Base-by-base conservation (phyloP, 1,140 invertebrate species). In the Melanaphis sacchari region DNA sequence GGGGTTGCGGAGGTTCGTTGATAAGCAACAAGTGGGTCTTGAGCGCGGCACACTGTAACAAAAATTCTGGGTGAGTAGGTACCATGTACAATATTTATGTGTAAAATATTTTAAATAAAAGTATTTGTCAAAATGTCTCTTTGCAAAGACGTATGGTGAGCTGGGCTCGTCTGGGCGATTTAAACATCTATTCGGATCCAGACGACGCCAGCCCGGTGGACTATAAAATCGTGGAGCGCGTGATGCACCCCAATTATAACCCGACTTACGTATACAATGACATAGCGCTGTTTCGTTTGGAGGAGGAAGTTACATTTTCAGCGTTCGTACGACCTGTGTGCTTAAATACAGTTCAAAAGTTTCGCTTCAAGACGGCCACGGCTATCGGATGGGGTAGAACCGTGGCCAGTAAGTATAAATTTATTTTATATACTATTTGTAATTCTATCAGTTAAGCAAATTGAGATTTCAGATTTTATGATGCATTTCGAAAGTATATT, bases 211-310 rank as follows among this genome's bases (percentile, higher is more conserved):
- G 66, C 9, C 93, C 94, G 18, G 93, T 94, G 59, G 94, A 94
- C 40, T 94, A 94, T 46, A 43, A 92, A 40, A 93, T 94, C 41
- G 49, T 90, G 5, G 46, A 82, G 9, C 40, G 31, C 7, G 40
- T 95, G 11, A 94, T 94, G 31, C 96, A 96, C 94, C 96, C 96
- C 0, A 85, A 95, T 18, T 96, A 96, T 94, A 94, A 94, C 59
- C 91, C 95, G 7, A 81, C 94, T 38, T 87, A 84, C 18, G 92
- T 96, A 88, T 97, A 97, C 94, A 95, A 96, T 94, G 97, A 97
- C 94, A 97, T 97, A 82, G 96, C 96, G 7, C 94, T 97, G 2
- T 94, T 97, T 1, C 95, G 96, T 94, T 94, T 96, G 95, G 49
- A 94, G 93, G 43, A 94, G 95, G 24, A 94, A 95, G 8, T 94